Base-by-base conservation (phyloP, 2,888 invertebrate genomes). In the Strigamia transsilvanica region DNA sequence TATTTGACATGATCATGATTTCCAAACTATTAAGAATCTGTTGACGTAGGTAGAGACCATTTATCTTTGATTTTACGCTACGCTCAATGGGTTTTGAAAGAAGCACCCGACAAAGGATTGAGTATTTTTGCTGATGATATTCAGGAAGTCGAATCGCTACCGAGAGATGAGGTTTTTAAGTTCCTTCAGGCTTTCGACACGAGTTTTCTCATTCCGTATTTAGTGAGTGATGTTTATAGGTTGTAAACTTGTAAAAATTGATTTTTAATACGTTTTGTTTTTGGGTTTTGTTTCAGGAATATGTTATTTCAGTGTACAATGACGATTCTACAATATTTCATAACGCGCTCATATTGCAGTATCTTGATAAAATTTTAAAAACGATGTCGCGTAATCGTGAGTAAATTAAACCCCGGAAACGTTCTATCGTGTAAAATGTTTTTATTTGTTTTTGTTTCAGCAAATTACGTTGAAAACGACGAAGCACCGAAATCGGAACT, bases 31-130 rank as follows among this genome's bases (percentile, higher is more conserved):
- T 38, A 6, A 38, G 38, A 38, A 10, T 84, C 81, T 77, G 82
- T 81, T 77, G 56, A 85, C 86, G 13, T 87, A 92, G 93, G 94
- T 51, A 88, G 91, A 10, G 93, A 94, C 34, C 92, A 97, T 86
- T 90, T 96, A 85, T 93, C 95, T 84, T 89, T 98, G 83, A 97
- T 99, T 86, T 93, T 98, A 86, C 94, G 98, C 87, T 99, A 96
- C 90, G 92, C 97, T 23, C 93, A 94, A 84, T 98, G 97, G 96
- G 94, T 99, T 80, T 89, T 99, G 66, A 92, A 92, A 83, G 92
- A 94, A 85, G 91, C 94, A 87, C 94, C 97, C 0, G 94, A 94
- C 84, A 95, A 97, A 87, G 99, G 98, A 0, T 89, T 99, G 6
- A 93, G 91, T 89, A 93, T 93, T 85, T 98, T 98, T 87, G 97